Evolutionary conservation across 92 coral and sea anemone species (phyloP), one percentile per base, ranked within the genome.

Genomic region (Palythoa caribaeorum): DNA sequence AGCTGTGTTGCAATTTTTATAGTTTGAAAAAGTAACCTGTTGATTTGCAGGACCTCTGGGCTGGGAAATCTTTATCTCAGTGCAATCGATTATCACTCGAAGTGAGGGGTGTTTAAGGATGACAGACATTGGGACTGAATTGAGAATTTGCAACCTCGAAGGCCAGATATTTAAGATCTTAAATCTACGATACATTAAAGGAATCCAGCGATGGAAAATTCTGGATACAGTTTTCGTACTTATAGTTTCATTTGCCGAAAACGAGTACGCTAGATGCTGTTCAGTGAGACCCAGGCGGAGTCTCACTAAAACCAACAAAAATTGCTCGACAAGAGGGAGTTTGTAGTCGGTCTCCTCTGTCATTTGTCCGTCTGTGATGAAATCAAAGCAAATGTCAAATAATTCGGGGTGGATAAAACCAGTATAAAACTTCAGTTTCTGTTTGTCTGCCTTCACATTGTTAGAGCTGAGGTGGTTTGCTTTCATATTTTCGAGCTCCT

Each of bases 1-100:
- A 1, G 89, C 89, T 37, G 89, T 87, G 55, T 87, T 87, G 54
- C 84, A 21, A 38, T 87, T 87, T 63, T 87, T 87, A 38, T 87
- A 87, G 48, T 80, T 86, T 59, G 89, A 86, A 65, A 47, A 80
- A 72, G 62, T 54, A 54, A 54, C 62, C 62, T 54, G 62, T 54
- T 54, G 62, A 73, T 65, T 65, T 65, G 71, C 10, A 65, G 71
- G 71, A 65, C 69, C 69, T 62, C 20, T 62, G 69, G 69, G 83
- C 36, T 86, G 50, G 17, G 73, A 54, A 15, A 86, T 86, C 72
- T 86, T 74, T 70, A 86, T 86, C 75, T 86, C 89, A 55, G 89
- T 86, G 59, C 83, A 76, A 75, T 86, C 89, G 57, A 59, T 75
- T 54, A 54, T 12, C 53, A 28, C 80, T 54, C 62, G n/a, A 72